Evolutionary conservation across 2,888 invertebrate genomes (phyloP).

Genomic region (Erebia palarica): DNA sequence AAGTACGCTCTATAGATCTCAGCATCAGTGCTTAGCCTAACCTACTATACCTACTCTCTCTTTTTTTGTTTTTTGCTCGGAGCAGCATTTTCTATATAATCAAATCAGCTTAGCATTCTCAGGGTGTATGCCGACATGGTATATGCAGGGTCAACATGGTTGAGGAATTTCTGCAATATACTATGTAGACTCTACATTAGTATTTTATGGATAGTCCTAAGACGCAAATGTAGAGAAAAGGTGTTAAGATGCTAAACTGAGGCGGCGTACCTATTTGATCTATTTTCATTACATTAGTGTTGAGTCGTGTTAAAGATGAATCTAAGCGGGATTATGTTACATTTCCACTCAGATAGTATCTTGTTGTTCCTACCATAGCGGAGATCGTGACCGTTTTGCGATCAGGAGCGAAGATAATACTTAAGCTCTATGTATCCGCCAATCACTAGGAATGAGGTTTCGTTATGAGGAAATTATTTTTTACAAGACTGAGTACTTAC

Average conservation of each 20-base stretch:
- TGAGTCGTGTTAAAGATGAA: slow-evolving; percentile 42
- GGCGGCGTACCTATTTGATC: slow-evolving; percentile 21
- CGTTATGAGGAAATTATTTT: slow-evolving; percentile 36
- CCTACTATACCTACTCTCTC: too few relatives aligned
- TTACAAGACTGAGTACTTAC: not conserved
- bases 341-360: slow-evolving; percentile 50
- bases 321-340: slow-evolving; percentile 45
- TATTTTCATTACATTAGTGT: slow-evolving; percentile 25
- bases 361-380: slow-evolving; percentile 68
- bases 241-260: not conserved
- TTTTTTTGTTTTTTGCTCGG: too few relatives aligned
- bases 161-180: too few relatives aligned
- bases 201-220: not conserved
- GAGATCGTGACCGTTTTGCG: slow-evolving; percentile 69
- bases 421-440: slow-evolving; percentile 41
- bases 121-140: too few relatives aligned
- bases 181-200: too few relatives aligned
- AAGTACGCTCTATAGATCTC: too few relatives aligned
- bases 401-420: slow-evolving; percentile 66
- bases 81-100: too few relatives aligned
- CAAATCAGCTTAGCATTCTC: too few relatives aligned
- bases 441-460: slow-evolving; percentile 35
- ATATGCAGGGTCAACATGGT: too few relatives aligned
- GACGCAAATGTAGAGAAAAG: not conserved
- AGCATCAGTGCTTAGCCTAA: too few relatives aligned